phyloP scores from a whole-genome alignment of 1,140 invertebrate genomes.

The Zaprionus africanus region DNA sequence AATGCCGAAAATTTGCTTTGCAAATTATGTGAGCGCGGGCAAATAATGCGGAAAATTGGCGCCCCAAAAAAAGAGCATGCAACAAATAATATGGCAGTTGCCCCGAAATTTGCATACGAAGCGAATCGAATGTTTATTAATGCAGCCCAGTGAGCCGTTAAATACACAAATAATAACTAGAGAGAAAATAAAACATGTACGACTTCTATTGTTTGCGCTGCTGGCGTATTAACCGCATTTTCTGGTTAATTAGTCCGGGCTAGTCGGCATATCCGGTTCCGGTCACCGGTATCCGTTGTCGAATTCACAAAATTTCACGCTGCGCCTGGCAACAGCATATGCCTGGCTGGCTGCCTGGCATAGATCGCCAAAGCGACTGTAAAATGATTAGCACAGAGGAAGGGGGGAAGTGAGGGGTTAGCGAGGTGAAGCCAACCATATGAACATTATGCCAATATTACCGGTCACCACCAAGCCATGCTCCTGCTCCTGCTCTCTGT shows the following conservation, averaged over 20 bases:
- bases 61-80: not conserved
- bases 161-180: constrained; percentile 51
- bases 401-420: not conserved
- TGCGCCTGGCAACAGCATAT: constrained; percentile 22
- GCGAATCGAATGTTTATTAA: constrained; percentile 49
- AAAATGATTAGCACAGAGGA: constrained; percentile 41
- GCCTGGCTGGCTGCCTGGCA: not conserved
- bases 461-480: constrained; percentile 24
- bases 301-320: constrained; percentile 61
- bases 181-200: not conserved
- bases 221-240: constrained; percentile 61
- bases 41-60: constrained; percentile 7
- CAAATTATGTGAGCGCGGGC: constrained; percentile 49
- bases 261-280: constrained; percentile 43
- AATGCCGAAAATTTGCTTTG: constrained; percentile 61
- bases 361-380: constrained; percentile 44
- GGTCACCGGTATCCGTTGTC: constrained; percentile 27
- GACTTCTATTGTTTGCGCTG: constrained; percentile 15
- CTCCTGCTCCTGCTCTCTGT: not conserved
- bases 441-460: constrained; percentile 44
- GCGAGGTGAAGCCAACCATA: constrained; percentile 31
- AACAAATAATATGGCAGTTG: constrained; percentile 5
- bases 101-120: constrained; percentile 49
- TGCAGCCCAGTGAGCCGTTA: constrained; percentile 52
- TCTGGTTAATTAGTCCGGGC: constrained; percentile 62